Evolutionary conservation across 37 sponge, comb jelly and placozoan genomes (phyloP).

Genomic region (Spongilla lacustris): DNA sequence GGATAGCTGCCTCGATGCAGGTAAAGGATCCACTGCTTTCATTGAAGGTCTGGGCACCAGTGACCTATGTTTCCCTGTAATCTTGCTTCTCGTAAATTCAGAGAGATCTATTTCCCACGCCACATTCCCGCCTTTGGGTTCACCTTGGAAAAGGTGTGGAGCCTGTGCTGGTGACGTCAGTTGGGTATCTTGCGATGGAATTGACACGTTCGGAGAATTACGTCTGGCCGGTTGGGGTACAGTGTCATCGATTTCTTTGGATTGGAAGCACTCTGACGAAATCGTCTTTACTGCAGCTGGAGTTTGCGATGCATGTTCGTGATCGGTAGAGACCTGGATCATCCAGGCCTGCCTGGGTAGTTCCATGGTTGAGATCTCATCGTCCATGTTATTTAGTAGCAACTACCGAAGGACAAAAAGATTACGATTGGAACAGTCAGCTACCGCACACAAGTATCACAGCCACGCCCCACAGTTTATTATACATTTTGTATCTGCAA

Average conservation of each 20-base stretch:
- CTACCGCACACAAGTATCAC: too few relatives aligned
- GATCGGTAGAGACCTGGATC: too few relatives aligned
- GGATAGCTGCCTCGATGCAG: background rate
- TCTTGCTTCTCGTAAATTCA: background rate
- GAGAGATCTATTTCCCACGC: conserved; percentile 21
- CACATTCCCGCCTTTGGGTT: background rate
- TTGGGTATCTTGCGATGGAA: background rate
- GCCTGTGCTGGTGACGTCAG: background rate
- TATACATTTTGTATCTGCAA: background rate
- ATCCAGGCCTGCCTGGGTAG: too few relatives aligned
- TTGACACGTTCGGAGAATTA: background rate
- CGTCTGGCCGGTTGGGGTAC: background rate
- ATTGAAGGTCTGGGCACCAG: background rate
- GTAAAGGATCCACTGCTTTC: background rate
- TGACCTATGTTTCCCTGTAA: background rate
- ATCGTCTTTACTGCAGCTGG: background rate
- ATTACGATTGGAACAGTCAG: too few relatives aligned
- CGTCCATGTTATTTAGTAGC: too few relatives aligned
- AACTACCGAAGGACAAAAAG: too few relatives aligned
- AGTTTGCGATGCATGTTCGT: background rate
- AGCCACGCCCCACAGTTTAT: background rate
- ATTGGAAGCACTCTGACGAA: background rate
- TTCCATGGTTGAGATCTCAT: too few relatives aligned
- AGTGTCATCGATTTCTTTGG: background rate
- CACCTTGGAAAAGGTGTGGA: background rate